Conservation (phyloP, 2,113 vertebrate species). For the Zingel zingel region DNA sequence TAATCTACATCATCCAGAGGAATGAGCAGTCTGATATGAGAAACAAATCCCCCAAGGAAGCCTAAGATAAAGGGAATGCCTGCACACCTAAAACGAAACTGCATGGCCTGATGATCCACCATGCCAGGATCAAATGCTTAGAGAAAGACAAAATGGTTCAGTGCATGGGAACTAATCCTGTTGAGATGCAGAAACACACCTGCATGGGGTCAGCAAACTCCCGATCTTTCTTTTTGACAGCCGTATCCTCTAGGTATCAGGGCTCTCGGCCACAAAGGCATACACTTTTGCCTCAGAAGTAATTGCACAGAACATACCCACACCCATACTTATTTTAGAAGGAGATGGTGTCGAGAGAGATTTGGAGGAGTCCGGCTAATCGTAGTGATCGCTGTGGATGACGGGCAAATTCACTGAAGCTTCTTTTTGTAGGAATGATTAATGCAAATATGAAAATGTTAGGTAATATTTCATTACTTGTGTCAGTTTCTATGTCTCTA, state of each 20-base stretch:
- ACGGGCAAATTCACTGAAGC: conserved; percentile 8
- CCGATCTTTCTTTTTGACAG: conserved; percentile 33
- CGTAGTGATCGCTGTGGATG: conserved; percentile 3
- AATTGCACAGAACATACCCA: neutral
- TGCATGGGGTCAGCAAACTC: conserved; percentile 41
- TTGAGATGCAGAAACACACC: conserved; percentile 55
- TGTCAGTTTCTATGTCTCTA: conserved; percentile 7
- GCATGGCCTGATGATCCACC: neutral
- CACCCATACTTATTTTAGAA: conserved; percentile 1
- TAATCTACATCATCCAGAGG: conserved; percentile 49
- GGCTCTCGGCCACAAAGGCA: conserved; percentile 27
- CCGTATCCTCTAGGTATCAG: conserved; percentile 6
- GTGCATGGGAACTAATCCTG: conserved; percentile 5
- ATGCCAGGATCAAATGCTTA: conserved; percentile 30
- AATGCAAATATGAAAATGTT: conserved; percentile 7
- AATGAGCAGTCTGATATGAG: conserved; percentile 31
- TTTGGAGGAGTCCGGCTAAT: conserved; percentile 9
- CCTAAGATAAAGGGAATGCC: conserved; percentile 27
- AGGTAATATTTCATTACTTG: conserved; percentile 10
- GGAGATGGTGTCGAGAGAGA: neutral
- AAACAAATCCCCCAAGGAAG: conserved; percentile 47
- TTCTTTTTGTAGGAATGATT: neutral
- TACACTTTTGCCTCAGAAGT: conserved; percentile 8
- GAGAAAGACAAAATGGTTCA: conserved; percentile 34
- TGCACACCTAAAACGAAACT: conserved; percentile 23